Percentiles rank a stretch among this genome's conserved stretches.
Conservation (phyloP, 1,140 invertebrate genomes). For the Leptinotarsa undecemlineata region DNA sequence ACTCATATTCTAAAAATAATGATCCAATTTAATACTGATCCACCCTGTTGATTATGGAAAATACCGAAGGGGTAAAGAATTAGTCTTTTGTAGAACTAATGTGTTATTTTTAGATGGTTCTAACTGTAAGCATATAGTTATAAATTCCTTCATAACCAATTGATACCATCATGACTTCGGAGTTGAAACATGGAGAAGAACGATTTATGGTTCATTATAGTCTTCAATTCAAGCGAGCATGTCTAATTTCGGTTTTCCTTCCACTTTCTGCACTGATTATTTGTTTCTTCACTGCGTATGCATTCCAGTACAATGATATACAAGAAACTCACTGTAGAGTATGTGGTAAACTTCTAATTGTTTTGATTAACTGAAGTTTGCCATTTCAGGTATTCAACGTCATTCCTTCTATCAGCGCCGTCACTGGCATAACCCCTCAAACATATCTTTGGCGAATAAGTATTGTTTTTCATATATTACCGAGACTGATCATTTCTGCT, state of each 20-base stretch:
- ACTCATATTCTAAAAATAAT: too few species aligned
- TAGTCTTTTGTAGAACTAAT: too few species aligned
- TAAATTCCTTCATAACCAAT: background rate
- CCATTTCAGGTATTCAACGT: slow-evolving; percentile 82
- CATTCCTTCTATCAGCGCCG: slow-evolving; percentile 89
- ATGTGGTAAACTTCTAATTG: slow-evolving; percentile 53
- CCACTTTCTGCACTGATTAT: slow-evolving; percentile 78
- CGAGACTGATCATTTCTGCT: slow-evolving; percentile 81
- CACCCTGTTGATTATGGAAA: too few species aligned
- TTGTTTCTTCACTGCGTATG: slow-evolving; percentile 84
- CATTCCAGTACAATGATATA: slow-evolving; percentile 88
- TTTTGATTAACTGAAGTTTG: slow-evolving; percentile 39
- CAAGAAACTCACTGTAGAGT: slow-evolving; percentile 91
- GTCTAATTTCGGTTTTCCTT: slow-evolving; percentile 77
- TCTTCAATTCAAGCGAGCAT: slow-evolving; percentile 67
- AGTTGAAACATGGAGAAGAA: slow-evolving; percentile 20
- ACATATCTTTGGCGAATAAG: slow-evolving; percentile 90
- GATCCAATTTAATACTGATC: too few species aligned
- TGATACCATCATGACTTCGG: slow-evolving; percentile 9
- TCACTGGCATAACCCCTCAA: slow-evolving; percentile 88
- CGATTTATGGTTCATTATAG: slow-evolving; percentile 48
- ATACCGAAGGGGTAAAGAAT: too few species aligned
- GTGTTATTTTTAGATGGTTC: background rate
- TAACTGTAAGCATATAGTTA: background rate
- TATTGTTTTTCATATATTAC: slow-evolving; percentile 86